A percentile compares a stretch with the other conserved stretches of the same genome.
Evolutionary conservation across 2,888 invertebrate genomes (phyloP).

Genomic region (Norana najaformis): DNA sequence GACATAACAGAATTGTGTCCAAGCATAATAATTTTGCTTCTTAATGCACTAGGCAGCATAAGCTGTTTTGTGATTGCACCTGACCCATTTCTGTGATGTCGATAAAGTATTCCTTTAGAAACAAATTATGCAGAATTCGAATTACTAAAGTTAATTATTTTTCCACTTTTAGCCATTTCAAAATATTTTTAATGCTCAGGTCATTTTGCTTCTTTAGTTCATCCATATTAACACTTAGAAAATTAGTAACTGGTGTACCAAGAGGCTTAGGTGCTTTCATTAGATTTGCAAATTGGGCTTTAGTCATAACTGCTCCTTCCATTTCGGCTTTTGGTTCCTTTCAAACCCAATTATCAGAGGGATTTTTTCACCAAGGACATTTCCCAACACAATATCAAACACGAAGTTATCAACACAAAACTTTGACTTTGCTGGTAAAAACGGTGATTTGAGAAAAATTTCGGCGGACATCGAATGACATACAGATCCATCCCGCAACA

Average conservation of each 20-base stretch:
- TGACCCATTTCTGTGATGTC: neutral
- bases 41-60: neutral
- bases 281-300: neutral
- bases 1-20: neutral
- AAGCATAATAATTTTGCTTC: neutral
- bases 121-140: neutral
- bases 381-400: too few species aligned
- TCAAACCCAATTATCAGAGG: too few species aligned
- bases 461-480: too few species aligned
- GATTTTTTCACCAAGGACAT: too few species aligned
- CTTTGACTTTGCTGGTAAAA: too few species aligned
- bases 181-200: neutral
- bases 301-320: neutral
- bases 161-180: neutral
- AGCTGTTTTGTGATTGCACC: neutral
- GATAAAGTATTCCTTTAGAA: neutral
- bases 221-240: neutral
- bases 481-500: too few species aligned
- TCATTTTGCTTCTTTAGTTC: neutral
- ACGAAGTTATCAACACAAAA: too few species aligned
- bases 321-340: fast-evolving
- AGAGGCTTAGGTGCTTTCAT: neutral
- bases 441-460: too few species aligned
- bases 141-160: neutral
- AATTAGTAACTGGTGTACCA: neutral